Evolutionary conservation across 2,888 invertebrate genomes (phyloP).

Genomic region (Hyles lineata): DNA sequence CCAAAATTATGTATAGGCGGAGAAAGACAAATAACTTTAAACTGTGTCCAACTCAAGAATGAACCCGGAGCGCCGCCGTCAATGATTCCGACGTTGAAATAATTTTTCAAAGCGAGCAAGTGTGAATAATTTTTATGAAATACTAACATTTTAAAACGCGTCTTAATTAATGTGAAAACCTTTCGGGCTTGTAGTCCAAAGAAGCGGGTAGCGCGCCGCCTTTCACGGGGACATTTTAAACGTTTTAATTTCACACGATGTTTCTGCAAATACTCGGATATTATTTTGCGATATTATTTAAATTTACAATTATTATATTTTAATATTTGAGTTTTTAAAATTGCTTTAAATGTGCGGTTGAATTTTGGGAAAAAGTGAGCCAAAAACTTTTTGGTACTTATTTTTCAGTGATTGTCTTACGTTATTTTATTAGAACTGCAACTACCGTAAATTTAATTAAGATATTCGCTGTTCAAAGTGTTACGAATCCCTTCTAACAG

Average conservation of each 20-base stretch:
- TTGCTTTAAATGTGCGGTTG: no score
- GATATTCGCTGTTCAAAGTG: no score
- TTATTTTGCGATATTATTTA: slow-evolving; percentile 1
- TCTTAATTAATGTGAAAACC: slow-evolving; percentile 18
- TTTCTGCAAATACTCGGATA: neutral
- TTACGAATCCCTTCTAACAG: no score
- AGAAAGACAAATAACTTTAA: neutral
- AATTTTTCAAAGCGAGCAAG: neutral
- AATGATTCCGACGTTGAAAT: neutral
- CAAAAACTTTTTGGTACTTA: no score
- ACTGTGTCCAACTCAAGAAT: neutral
- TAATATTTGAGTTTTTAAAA: no score
- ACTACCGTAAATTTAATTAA: no score
- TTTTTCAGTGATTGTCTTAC: no score
- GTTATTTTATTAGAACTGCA: no score
- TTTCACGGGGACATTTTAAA: neutral
- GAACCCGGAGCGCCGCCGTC: neutral
- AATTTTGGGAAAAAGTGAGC: no score
- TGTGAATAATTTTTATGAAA: slow-evolving; percentile 23
- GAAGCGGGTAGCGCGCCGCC: neutral
- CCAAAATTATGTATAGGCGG: no score
- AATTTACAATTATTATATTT: no score
- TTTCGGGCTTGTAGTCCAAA: neutral
- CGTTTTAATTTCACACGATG: slow-evolving; percentile 13
- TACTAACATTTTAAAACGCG: slow-evolving; percentile 22